Base-by-base conservation (phyloP, 2,797 vertebrate genomes). In the Cuculus canorus region DNA sequence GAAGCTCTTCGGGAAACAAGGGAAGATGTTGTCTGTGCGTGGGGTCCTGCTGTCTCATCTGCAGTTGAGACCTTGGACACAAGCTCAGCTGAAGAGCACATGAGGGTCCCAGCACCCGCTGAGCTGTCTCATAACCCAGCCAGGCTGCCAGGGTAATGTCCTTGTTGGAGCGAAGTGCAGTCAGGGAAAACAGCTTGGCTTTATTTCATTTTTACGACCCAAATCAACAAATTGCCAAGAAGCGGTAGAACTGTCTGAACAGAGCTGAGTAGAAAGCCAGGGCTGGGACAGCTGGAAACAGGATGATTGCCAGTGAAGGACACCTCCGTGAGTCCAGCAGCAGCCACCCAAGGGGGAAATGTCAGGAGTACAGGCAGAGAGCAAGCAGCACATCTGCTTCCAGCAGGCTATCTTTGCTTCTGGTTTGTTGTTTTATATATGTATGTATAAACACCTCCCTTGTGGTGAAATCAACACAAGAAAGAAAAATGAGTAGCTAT, bases 221-320 rank as follows among this genome's bases (percentile, higher is more conserved):
- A 28, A 79, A 79, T 4, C 27, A 82, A 13, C 45, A 11, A 30
- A 63, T 43, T 3, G 0, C 17, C 19, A 33, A 47, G 33, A 24
- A 61, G 52, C 3, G 2, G 32, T 27, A 8, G 45, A 82, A 63
- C 21, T 13, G 35, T 7, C 35, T 48, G 50, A 52, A 66, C 23
- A 56, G 3, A 70, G 30, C 16, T 2, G 21, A 59, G 33, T 19
- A 45, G 50, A 45, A 87, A 53, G 7, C 25, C 68, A 39, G 21
- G 24, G 11, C 17, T n/a, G 47, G 50, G 48, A 60, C 12, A 56
- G 63, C 54, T 90, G 68, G 43, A 52, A 85, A 68, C 4, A n/a
- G 35, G 14, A 30, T 0, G 0, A 17, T 22, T 0, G 1, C 11
- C 56, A 24, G 10, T 1, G 8, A 71, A 80, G 17, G 37, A 39